phyloP scores from a whole-genome alignment of 2,113 vertebrate species.

The Scomber japonicus region DNA sequence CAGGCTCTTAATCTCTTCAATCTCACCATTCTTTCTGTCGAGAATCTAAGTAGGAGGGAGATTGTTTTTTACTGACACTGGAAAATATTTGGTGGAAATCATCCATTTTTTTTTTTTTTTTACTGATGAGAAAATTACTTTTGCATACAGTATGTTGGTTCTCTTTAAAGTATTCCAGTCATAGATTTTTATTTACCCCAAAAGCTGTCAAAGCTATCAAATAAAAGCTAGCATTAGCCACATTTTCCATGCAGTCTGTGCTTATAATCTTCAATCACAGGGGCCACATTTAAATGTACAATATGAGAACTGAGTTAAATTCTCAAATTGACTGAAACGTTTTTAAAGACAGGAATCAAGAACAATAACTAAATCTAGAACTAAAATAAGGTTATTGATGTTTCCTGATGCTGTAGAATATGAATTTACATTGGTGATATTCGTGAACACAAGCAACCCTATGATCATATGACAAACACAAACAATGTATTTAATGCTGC shows the following conservation, averaged over 20 bases:
- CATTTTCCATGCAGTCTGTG: background rate
- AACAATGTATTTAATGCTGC: background rate
- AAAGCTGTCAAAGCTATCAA: background rate
- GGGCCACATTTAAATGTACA: conserved; percentile 6
- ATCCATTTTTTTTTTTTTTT: background rate
- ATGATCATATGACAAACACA: background rate
- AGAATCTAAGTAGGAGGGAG: conserved; percentile 87
- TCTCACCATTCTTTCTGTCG: conserved; percentile 94
- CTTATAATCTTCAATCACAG: background rate
- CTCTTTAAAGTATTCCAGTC: background rate
- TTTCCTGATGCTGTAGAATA: background rate
- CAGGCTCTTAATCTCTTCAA: conserved; percentile 90
- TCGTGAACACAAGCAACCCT: background rate
- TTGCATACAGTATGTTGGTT: background rate
- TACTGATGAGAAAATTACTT: background rate
- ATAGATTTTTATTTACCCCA: background rate
- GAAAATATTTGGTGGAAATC: background rate
- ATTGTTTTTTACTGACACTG: background rate
- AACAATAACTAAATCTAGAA: background rate
- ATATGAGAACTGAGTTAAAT: too few species aligned
- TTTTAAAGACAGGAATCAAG: too few species aligned
- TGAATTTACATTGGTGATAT: background rate
- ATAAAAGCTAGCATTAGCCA: background rate
- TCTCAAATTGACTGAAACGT: too few species aligned
- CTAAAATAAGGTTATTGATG: background rate